Evolutionary conservation across 2,113 vertebrate genomes (phyloP).

Genomic region (Rhagologus leucostigma): DNA sequence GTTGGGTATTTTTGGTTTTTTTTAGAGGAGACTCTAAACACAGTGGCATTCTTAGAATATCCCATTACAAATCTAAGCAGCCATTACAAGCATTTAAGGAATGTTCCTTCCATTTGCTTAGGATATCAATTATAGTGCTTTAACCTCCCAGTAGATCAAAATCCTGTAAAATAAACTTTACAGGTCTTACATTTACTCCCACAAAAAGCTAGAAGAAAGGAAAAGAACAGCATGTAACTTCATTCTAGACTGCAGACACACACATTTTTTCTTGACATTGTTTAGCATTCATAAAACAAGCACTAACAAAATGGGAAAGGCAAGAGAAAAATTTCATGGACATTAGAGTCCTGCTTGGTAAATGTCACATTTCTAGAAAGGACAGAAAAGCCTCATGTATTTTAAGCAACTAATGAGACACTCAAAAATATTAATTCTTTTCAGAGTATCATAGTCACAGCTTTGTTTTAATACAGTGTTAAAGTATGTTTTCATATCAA

Average conservation of each 20-base stretch:
- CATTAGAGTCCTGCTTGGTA: not conserved
- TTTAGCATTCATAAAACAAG: conserved; percentile 7
- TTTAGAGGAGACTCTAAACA: conserved; percentile 25
- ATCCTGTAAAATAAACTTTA: conserved; percentile 62
- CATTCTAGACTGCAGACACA: not conserved
- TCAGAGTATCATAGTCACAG: not conserved
- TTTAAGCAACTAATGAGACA: not conserved
- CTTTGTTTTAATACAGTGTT: not conserved
- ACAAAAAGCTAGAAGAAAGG: conserved; percentile 30
- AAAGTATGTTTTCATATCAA: not conserved
- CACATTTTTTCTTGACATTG: not conserved
- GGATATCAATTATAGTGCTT: conserved; percentile 50
- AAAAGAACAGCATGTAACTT: not conserved
- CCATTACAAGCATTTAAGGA: conserved; percentile 77
- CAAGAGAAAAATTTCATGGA: not conserved
- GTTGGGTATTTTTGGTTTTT: not conserved
- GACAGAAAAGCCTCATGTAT: not conserved
- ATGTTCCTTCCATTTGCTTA: conserved; percentile 71
- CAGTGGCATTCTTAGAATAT: conserved; percentile 70
- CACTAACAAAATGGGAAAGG: not conserved
- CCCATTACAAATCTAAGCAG: conserved; percentile 72
- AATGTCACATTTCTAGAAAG: not conserved
- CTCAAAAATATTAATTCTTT: not conserved
- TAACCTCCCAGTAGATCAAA: conserved; percentile 68
- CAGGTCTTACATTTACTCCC: conserved; percentile 55